Evolutionary conservation across 1,140 invertebrate genomes (phyloP).

Genomic region (Sinonovacula constricta): DNA sequence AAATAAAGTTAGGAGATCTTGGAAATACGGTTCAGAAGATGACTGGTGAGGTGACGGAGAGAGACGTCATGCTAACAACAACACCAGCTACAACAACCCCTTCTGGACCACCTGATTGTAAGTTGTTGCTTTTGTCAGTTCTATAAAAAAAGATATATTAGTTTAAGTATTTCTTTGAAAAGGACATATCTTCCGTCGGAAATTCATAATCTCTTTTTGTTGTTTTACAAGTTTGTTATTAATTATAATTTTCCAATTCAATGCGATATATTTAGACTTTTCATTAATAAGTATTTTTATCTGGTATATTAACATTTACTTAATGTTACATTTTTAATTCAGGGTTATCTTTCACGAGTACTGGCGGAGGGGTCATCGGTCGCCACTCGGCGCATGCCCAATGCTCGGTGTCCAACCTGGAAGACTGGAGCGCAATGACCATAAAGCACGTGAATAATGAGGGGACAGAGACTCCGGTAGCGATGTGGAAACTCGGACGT

Average conservation of each 20-base stretch:
- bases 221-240: too few relatives aligned
- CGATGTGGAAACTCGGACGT: slow-evolving; percentile 21
- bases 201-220: too few relatives aligned
- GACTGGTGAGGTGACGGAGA: slow-evolving; percentile 8
- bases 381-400: slow-evolving; percentile 9
- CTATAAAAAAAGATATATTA: too few relatives aligned
- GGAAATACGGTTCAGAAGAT: not conserved
- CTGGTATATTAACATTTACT: too few relatives aligned
- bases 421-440: slow-evolving; percentile 26
- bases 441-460: slow-evolving; percentile 30
- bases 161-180: too few relatives aligned
- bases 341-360: slow-evolving; percentile 40
- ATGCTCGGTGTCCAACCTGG: slow-evolving; percentile 31
- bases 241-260: too few relatives aligned
- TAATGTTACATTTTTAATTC: too few relatives aligned
- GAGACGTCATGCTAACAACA: slow-evolving; percentile 35
- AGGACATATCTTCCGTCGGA: too few relatives aligned
- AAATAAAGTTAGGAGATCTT: slow-evolving; percentile 13
- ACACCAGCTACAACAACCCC: slow-evolving; percentile 49
- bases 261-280: too few relatives aligned
- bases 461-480: slow-evolving; percentile 5
- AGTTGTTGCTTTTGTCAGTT: slow-evolving; percentile 23
- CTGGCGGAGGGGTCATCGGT: slow-evolving; percentile 20
- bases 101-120: slow-evolving; percentile 49
- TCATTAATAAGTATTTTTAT: too few relatives aligned